Conservation (phyloP, 2,888 invertebrate genomes). For the Atrina japonica region DNA sequence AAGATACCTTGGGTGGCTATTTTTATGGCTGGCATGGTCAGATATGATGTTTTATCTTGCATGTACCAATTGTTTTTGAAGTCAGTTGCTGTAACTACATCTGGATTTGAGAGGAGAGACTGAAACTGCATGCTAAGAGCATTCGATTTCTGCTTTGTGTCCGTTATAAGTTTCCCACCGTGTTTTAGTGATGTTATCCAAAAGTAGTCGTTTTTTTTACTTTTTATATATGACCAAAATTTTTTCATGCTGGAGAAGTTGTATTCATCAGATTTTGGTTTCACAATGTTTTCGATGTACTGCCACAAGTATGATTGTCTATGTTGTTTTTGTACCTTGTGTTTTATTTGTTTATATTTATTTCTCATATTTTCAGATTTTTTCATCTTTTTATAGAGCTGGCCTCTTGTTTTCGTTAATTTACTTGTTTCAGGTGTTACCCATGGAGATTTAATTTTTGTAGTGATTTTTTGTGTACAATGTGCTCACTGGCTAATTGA, state of each 20-base stretch:
- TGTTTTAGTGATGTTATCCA: slow-evolving; percentile 10
- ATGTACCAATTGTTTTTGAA: neutral
- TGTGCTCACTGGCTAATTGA: neutral
- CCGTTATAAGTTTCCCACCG: slow-evolving; percentile 21
- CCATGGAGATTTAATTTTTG: slow-evolving; percentile 34
- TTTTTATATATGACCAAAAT: slow-evolving; percentile 28
- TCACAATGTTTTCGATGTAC: slow-evolving; percentile 31
- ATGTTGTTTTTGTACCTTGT: slow-evolving; percentile 23
- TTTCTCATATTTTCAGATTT: neutral
- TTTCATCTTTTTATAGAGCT: slow-evolving; percentile 29
- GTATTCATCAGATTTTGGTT: slow-evolving; percentile 24
- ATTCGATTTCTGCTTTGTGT: slow-evolving; percentile 10
- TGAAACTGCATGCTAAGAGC: neutral
- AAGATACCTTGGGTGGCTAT: neutral
- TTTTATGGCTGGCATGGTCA: neutral
- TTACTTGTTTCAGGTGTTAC: slow-evolving; percentile 5
- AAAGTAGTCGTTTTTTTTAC: slow-evolving; percentile 4
- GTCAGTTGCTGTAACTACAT: neutral
- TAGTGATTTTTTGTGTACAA: slow-evolving; percentile 29
- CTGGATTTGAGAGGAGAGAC: slow-evolving; percentile 12
- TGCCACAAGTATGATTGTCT: slow-evolving; percentile 33
- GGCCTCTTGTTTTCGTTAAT: slow-evolving; percentile 30
- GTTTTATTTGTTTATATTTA: slow-evolving; percentile 26
- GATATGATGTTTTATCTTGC: neutral
- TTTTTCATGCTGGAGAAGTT: slow-evolving; percentile 17